These are phyloP conservation scores for Mungos mungo DNA, from an alignment of 2,113 vertebrate species.

Conservation along the genomic window DNA sequence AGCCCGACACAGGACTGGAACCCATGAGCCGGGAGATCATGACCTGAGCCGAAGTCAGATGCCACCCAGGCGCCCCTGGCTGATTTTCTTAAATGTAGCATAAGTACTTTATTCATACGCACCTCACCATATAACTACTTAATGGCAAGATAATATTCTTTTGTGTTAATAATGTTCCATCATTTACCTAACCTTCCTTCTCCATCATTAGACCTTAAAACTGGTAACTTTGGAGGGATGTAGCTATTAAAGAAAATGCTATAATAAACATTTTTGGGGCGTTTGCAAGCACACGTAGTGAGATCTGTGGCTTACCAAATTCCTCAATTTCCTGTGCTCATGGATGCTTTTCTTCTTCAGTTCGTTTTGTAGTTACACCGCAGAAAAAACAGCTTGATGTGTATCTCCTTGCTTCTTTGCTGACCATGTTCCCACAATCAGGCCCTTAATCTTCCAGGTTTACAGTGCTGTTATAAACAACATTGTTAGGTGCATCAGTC, in stretches of 20 bases:
- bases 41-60: too few relatives aligned
- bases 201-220: constrained; percentile 32
- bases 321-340: background rate
- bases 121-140: background rate
- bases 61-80: background rate
- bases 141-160: background rate
- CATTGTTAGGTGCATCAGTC: background rate
- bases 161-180: background rate
- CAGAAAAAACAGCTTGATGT: background rate
- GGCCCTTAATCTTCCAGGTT: background rate
- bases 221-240: background rate
- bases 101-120: background rate
- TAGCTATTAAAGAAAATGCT: constrained; percentile 17
- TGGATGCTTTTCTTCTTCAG: background rate
- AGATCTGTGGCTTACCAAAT: background rate
- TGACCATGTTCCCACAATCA: background rate
- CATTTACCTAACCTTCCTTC: constrained; percentile 10
- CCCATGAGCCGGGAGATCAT: too few relatives aligned
- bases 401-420: background rate
- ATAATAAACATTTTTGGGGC: background rate
- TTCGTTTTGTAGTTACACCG: background rate
- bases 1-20: too few relatives aligned
- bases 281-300: background rate
- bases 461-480: background rate
- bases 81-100: background rate